Base-by-base conservation (phyloP, 2,888 invertebrate species). In the Ectemnius lituratus region DNA sequence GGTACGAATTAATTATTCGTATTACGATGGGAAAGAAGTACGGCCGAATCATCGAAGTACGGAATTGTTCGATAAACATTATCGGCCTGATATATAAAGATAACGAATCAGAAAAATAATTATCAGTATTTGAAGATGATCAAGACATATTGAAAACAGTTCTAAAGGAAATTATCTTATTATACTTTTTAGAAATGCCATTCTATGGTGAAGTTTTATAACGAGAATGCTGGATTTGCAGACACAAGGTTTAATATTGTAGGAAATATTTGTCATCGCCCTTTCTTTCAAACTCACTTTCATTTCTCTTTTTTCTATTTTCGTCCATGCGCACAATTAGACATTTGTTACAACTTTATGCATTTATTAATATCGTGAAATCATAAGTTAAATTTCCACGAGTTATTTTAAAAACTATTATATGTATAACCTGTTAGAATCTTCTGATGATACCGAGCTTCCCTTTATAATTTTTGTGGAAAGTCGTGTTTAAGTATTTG, bases 181-280 rank as follows among this genome's bases (percentile, higher is more conserved):
- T 14, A 18, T 62, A 13, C 23, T 18, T 62, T n/a, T 46, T 8
- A 20, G 47, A 14, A 63, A 46, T 52, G 37, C 45, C 56, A 28
- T 23, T 11, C 37, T 57, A n/a, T 62, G 14, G 66, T 61, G 62
- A 37, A 61, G 73, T 65, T 59, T 74, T 77, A 46, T 2, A 60
- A 28, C 27, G 74, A 62, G 67, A 70, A 62, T 78, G 69, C 57
- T 78, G 65, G 65, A 78, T 66, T 76, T 76, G 64, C 61, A 47
- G 52, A 61, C 23, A 28, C 14, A 45, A 64, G 27, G 45, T 61
- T 67, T 64, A 60, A 18, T 45, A 61, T 56, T 20, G 56, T 60
- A 27, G 45, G 6, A 63, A 63, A 71, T 5, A 72, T 64, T 67
- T 61, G 57, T 61, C 37, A 47, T 63, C 45, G 49, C 67, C 45